Conservation (phyloP, 2,113 vertebrate genomes). For the Tricholaema leucomelas region DNA sequence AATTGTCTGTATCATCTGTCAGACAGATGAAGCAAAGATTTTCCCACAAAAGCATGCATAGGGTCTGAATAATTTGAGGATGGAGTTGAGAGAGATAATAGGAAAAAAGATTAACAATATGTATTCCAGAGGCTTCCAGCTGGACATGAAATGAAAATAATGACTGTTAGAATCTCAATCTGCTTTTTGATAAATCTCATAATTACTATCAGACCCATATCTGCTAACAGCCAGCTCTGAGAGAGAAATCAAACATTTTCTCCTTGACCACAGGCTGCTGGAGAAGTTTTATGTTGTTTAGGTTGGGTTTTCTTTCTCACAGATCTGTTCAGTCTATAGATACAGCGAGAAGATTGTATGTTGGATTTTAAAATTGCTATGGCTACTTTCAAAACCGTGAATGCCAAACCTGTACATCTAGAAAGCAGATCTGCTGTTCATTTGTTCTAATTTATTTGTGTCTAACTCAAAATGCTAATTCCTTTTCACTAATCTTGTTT, state of each 20-base stretch:
- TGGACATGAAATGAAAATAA: conserved; percentile 58
- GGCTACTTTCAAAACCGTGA: neutral
- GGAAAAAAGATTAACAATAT: conserved; percentile 42
- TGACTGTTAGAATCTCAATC: conserved; percentile 38
- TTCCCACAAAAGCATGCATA: conserved; percentile 38
- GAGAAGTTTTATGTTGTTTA: neutral
- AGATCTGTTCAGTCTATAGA: neutral
- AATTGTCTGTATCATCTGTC: conserved; percentile 43
- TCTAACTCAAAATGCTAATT: neutral
- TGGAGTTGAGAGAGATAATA: conserved; percentile 30
- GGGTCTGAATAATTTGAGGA: conserved; percentile 30
- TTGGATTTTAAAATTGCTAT: neutral
- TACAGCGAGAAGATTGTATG: neutral
- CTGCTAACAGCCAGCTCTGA: neutral
- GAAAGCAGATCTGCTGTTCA: neutral
- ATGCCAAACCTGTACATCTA: neutral
- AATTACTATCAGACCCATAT: conserved; percentile 41
- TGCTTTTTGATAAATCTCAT: conserved; percentile 54
- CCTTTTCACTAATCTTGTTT: neutral
- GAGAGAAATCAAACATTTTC: neutral
- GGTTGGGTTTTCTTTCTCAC: neutral
- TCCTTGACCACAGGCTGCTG: neutral
- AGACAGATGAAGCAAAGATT: conserved; percentile 50
- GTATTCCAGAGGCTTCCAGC: conserved; percentile 34
- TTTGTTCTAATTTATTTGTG: neutral